Percentiles rank a stretch among this genome's conserved stretches.
Conservation (phyloP, 1,140 invertebrate species). For the Lanistes nyassanus region DNA sequence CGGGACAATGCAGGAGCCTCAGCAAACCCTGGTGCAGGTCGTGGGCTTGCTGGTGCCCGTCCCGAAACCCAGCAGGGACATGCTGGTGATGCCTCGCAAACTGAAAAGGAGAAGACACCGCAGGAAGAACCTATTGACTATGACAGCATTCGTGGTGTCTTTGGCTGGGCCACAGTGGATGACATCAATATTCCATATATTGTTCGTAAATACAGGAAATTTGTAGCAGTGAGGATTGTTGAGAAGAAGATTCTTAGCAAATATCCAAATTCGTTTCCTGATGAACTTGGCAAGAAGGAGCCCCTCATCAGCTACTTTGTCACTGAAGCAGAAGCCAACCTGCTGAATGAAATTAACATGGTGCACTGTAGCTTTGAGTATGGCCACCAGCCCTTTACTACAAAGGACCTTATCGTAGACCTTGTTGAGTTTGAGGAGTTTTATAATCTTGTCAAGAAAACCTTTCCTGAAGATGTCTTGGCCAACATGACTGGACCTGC, state of each 20-base stretch:
- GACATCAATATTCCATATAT: conserved; percentile 89
- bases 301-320: conserved; percentile 89
- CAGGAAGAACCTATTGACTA: conserved; percentile 47
- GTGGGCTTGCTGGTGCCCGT: too few relatives aligned
- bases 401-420: conserved; percentile 88
- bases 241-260: conserved; percentile 73
- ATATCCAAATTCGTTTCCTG: conserved; percentile 69
- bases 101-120: conserved; percentile 21
- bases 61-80: too few relatives aligned
- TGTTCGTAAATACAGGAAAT: conserved; percentile 83
- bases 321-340: conserved; percentile 86
- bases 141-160: conserved; percentile 75
- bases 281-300: conserved; percentile 58
- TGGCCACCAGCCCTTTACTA: conserved; percentile 87
- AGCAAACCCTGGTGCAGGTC: too few relatives aligned
- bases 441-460: conserved; percentile 73
- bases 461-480: conserved; percentile 83
- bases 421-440: conserved; percentile 89
- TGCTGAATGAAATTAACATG: conserved; percentile 93
- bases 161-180: conserved; percentile 89
- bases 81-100: conserved; percentile 5
- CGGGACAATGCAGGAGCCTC: too few relatives aligned
- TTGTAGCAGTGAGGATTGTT: conserved; percentile 90
- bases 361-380: conserved; percentile 92
- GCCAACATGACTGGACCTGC: conserved; percentile 73